Percentiles rank a stretch among this genome's conserved stretches.
phyloP scores from a whole-genome alignment of 2,888 invertebrate genomes.

The Catotricha subobsoleta region DNA sequence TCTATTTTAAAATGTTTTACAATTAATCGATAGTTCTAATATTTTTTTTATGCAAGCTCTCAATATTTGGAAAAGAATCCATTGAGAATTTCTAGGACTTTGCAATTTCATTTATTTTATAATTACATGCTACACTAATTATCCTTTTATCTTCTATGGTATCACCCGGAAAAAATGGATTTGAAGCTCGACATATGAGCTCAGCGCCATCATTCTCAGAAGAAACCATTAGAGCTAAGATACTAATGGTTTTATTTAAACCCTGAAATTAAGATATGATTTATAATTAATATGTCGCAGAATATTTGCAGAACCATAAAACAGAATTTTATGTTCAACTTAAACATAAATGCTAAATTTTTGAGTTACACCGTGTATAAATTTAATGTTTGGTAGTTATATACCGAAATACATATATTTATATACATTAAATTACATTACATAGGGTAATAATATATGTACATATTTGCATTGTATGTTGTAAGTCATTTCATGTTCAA shows the following conservation, averaged over 20 bases:
- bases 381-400: too few relatives aligned
- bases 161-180: slow-evolving; percentile 70
- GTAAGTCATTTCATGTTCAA: too few relatives aligned
- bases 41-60: neutral
- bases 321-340: neutral
- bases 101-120: slow-evolving; percentile 9
- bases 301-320: neutral
- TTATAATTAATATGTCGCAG: slow-evolving; percentile 4
- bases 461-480: too few relatives aligned
- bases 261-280: slow-evolving; percentile 16
- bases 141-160: slow-evolving; percentile 58
- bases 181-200: slow-evolving; percentile 68
- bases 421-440: too few relatives aligned
- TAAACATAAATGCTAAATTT: too few relatives aligned
- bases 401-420: too few relatives aligned
- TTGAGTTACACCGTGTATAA: too few relatives aligned
- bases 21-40: too few relatives aligned
- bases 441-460: too few relatives aligned
- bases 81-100: too few relatives aligned
- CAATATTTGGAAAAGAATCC: neutral
- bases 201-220: slow-evolving; percentile 67
- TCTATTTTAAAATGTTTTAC: too few relatives aligned
- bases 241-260: slow-evolving; percentile 48
- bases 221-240: slow-evolving; percentile 53
- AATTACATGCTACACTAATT: slow-evolving; percentile 73